Conservation (phyloP, 2,113 vertebrate genomes). For the Pelecanoides urinatrix region DNA sequence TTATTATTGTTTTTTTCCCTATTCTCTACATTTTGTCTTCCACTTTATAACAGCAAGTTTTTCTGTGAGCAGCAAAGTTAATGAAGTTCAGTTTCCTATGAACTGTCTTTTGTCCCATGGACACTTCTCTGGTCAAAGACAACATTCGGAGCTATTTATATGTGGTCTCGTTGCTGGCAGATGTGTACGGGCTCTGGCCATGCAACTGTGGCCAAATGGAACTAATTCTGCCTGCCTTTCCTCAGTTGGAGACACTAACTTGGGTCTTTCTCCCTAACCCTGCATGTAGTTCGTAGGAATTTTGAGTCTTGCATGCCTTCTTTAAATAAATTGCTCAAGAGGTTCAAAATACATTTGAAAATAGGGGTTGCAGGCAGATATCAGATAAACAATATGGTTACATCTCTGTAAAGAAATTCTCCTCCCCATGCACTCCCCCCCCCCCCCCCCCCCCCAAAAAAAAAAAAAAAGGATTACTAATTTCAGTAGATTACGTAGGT, state of each 20-base stretch:
- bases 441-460: fast-evolving
- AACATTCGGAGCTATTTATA: not conserved
- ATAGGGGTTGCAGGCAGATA: not conserved
- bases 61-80: not conserved
- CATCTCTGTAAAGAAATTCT: not conserved
- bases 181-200: not conserved
- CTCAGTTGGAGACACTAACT: not conserved
- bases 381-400: not conserved
- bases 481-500: not conserved
- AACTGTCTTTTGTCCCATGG: not conserved
- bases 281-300: not conserved
- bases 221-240: not conserved
- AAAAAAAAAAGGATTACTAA: no score
- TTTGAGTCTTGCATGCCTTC: not conserved
- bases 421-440: fast-evolving
- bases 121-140: not conserved
- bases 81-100: conserved; percentile 7
- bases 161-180: not conserved
- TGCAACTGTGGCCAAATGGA: not conserved
- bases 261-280: not conserved
- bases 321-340: not conserved
- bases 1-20: not conserved
- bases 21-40: not conserved
- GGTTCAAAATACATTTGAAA: not conserved
- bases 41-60: not conserved